These are phyloP conservation scores for Sciurus vulgaris DNA, from an alignment of 2,797 vertebrate species.

Conservation along the genomic window DNA sequence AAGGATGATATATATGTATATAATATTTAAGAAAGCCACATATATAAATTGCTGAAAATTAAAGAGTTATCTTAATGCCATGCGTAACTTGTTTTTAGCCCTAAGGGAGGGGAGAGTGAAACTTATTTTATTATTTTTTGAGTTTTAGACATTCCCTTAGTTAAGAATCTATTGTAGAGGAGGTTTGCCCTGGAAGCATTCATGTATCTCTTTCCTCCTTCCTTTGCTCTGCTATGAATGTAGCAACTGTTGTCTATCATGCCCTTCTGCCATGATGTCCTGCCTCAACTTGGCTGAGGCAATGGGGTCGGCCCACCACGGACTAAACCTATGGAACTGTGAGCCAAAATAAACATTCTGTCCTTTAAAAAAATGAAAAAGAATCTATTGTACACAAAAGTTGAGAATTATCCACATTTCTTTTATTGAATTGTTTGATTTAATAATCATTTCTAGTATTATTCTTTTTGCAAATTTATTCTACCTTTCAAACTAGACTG, in stretches of 20 bases:
- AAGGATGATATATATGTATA: neutral
- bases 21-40: neutral
- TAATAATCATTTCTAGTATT: neutral
- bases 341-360: too few relatives aligned
- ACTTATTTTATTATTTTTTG: neutral
- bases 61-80: neutral
- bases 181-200: too few relatives aligned
- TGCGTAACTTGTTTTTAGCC: neutral
- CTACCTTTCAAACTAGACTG: neutral
- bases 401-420: neutral
- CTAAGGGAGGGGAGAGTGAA: neutral
- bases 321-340: too few relatives aligned
- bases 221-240: too few relatives aligned
- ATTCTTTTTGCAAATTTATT: constrained; percentile 24
- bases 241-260: too few relatives aligned
- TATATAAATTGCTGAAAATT: neutral
- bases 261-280: too few relatives aligned
- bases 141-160: neutral
- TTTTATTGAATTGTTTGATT: constrained; percentile 47
- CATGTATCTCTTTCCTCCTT: too few relatives aligned
- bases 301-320: too few relatives aligned
- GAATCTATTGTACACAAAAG: neutral
- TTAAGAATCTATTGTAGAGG: neutral
- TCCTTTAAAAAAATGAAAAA: too few relatives aligned
- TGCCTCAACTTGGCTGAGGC: too few relatives aligned